Percentiles rank a stretch among this genome's conserved stretches.
Evolutionary conservation across 2,797 vertebrate genomes (phyloP).

Genomic region (Lindbergichthys nudifrons): DNA sequence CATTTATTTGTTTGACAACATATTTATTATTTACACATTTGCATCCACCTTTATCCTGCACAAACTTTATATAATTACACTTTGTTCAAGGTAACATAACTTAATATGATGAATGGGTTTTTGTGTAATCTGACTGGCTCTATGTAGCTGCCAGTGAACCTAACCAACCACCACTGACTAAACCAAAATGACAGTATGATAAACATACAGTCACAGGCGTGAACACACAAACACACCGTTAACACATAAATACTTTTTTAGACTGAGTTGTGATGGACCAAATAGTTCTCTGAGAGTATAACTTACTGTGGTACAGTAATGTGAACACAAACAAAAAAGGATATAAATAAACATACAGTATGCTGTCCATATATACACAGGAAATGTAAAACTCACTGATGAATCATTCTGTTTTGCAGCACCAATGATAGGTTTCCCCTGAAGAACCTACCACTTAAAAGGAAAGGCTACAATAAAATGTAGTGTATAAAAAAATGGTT

Average conservation of each 20-base stretch:
- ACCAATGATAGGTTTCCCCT: conserved; percentile 83
- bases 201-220: conserved; percentile 69
- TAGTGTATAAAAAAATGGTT: conserved; percentile 89
- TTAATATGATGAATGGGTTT: conserved; percentile 77
- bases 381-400: conserved; percentile 79
- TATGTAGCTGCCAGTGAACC: conserved; percentile 81
- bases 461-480: conserved; percentile 77
- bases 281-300: conserved; percentile 84
- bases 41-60: conserved; percentile 67
- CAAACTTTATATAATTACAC: conserved; percentile 74
- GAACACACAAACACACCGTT: conserved; percentile 73
- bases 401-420: conserved; percentile 85
- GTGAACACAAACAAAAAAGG: conserved; percentile 75
- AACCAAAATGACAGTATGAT: conserved; percentile 63
- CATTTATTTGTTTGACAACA: conserved; percentile 83
- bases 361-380: conserved; percentile 94
- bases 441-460: conserved; percentile 83
- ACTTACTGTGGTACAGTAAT: conserved; percentile 85
- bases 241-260: conserved; percentile 84
- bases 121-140: conserved; percentile 75
- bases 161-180: conserved; percentile 64
- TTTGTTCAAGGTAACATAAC: conserved; percentile 79
- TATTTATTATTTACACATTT: conserved; percentile 85
- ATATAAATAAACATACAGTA: conserved; percentile 88
- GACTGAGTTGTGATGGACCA: conserved; percentile 76